Evolutionary conservation across 2,888 invertebrate genomes (phyloP).

Genomic region (Magallana nippona): DNA sequence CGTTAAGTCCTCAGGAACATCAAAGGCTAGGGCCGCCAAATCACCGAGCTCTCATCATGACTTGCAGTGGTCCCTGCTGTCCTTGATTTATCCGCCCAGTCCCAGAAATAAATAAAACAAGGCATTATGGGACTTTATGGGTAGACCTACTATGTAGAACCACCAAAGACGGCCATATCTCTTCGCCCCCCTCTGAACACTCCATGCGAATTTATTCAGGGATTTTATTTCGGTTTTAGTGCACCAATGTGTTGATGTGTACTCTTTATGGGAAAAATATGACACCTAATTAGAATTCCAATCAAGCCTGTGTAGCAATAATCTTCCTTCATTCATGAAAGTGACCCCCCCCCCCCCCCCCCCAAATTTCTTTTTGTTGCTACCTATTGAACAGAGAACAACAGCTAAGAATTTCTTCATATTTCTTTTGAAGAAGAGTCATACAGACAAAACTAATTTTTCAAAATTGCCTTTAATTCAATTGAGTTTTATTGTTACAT

Average conservation of each 20-base stretch:
- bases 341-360: neutral
- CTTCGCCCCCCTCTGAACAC: neutral
- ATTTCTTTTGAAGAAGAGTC: neutral
- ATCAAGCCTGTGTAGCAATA: neutral
- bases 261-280: neutral
- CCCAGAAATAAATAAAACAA: neutral
- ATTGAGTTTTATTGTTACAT: no score
- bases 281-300: neutral
- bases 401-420: neutral
- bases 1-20: neutral
- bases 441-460: no score
- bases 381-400: no score
- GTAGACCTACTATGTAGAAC: neutral
- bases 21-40: neutral
- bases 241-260: neutral
- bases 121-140: neutral
- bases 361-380: no score
- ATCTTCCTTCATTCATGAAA: slow-evolving; percentile 17
- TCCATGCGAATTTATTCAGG: neutral
- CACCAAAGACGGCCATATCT: neutral
- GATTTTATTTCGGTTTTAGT: neutral
- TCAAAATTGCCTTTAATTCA: no score
- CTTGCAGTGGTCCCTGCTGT: neutral
- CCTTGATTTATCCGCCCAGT: neutral
- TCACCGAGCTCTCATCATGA: neutral